These are phyloP conservation scores for Andrena cerasifolii DNA, from an alignment of 1,140 invertebrate genomes.

Conservation along the genomic window DNA sequence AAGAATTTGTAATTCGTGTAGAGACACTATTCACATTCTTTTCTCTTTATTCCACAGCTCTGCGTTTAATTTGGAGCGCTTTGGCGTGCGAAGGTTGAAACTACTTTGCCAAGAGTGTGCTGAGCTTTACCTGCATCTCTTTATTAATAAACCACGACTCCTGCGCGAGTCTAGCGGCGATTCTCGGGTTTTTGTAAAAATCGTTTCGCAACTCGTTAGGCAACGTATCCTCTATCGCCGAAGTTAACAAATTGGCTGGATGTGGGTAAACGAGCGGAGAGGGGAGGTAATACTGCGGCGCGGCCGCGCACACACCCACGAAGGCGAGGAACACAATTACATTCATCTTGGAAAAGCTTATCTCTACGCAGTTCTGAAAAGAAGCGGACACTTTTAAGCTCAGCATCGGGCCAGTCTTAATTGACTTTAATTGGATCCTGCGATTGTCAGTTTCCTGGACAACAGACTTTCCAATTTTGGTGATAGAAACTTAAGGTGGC, in stretches of 20 bases:
- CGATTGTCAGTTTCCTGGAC: too few relatives aligned
- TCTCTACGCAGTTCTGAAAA: constrained; percentile 1
- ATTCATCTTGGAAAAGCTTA: constrained; percentile 16
- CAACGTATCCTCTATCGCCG: constrained; percentile 84
- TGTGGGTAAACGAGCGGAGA: constrained; percentile 77
- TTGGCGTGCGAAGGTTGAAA: too few relatives aligned
- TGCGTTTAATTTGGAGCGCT: too few relatives aligned
- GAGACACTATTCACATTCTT: too few relatives aligned
- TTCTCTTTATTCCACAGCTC: too few relatives aligned
- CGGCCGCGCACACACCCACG: constrained; percentile 61
- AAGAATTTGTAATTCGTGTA: too few relatives aligned
- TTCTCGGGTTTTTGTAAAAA: constrained; percentile 89
- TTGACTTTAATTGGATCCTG: too few relatives aligned
- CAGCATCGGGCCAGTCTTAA: too few relatives aligned
- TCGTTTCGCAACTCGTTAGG: constrained; percentile 86
- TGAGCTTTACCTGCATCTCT: constrained; percentile 84
- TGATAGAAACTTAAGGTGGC: too few relatives aligned
- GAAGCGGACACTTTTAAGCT: background rate
- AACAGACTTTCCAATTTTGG: too few relatives aligned
- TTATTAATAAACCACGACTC: constrained; percentile 89
- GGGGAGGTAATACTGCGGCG: constrained; percentile 69
- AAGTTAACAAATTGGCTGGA: constrained; percentile 84
- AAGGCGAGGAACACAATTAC: constrained; percentile 26
- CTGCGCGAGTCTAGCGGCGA: constrained; percentile 87
- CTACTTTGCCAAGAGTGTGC: background rate